phyloP scores from a whole-genome alignment of 1,140 invertebrate species.

The Phortica variegata region DNA sequence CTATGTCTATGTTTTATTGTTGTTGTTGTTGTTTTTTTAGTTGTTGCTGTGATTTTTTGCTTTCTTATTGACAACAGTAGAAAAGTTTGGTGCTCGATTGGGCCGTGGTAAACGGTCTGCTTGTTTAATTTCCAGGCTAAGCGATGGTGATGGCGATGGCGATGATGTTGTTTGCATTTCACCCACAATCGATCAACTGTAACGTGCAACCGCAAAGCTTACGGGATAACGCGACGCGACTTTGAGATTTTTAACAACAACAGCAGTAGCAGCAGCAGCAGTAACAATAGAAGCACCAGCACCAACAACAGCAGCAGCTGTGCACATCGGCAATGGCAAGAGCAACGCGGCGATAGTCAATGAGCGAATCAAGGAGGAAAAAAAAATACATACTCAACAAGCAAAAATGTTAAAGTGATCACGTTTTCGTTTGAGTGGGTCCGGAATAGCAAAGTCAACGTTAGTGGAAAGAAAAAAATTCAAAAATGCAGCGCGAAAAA shows the following conservation, averaged over 20 bases:
- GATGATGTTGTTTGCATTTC: conserved; percentile 14
- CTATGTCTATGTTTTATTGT: too few relatives aligned
- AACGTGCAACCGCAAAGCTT: conserved; percentile 29
- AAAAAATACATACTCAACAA: conserved; percentile 19
- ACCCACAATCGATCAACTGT: conserved; percentile 40
- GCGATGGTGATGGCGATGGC: not conserved
- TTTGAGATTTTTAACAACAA: conserved; percentile 20
- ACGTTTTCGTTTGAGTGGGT: conserved; percentile 37
- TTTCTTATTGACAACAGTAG: too few relatives aligned
- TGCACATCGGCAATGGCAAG: conserved; percentile 24
- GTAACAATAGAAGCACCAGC: conserved; percentile 9
- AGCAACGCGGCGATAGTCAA: conserved; percentile 19
- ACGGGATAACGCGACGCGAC: conserved; percentile 25
- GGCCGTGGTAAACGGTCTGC: too few relatives aligned
- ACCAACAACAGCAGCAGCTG: conserved; percentile 14
- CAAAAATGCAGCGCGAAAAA: conserved; percentile 15
- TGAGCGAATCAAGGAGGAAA: conserved; percentile 6
- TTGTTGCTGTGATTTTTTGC: too few relatives aligned
- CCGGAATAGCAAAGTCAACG: conserved; percentile 10
- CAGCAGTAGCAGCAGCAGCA: conserved; percentile 13
- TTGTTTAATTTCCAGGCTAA: not conserved
- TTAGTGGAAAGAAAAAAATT: conserved; percentile 19
- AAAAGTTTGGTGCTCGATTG: too few relatives aligned
- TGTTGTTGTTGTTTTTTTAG: too few relatives aligned
- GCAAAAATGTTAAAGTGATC: conserved; percentile 54